Percentiles rank a stretch among this genome's conserved stretches.
These are phyloP conservation scores for Rhopalosiphum padi DNA, from an alignment of 1,140 invertebrate genomes.

Conservation along the genomic window DNA sequence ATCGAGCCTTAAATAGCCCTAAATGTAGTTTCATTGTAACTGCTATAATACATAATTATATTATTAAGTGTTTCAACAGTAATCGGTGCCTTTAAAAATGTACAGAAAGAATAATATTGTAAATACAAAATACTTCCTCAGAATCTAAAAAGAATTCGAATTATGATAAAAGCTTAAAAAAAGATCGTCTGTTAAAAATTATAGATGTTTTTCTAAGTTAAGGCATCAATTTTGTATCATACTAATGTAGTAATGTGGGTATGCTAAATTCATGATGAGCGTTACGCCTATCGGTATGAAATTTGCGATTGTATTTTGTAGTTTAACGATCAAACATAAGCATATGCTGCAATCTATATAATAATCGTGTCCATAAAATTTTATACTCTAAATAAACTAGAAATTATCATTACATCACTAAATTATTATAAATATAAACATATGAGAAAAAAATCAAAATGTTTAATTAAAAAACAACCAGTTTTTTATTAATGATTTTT, in stretches of 20 bases:
- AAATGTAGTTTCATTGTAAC: too few relatives aligned
- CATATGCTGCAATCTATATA: not conserved
- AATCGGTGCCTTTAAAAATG: too few relatives aligned
- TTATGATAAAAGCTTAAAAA: not conserved
- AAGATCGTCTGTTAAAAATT: not conserved
- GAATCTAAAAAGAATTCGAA: not conserved
- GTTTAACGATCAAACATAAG: not conserved
- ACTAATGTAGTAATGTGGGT: not conserved
- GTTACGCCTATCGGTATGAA: not conserved
- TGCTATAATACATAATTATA: too few relatives aligned
- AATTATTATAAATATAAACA: not conserved
- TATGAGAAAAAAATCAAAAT: not conserved
- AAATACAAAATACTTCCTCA: not conserved
- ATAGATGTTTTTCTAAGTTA: not conserved
- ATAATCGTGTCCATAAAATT: not conserved
- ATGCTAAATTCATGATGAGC: not conserved
- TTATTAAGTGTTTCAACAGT: too few relatives aligned
- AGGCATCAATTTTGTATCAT: not conserved
- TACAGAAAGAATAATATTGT: too few relatives aligned
- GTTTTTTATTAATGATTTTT: not conserved
- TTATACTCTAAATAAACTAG: not conserved
- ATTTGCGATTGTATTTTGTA: not conserved
- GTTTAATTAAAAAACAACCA: not conserved
- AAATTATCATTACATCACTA: not conserved
- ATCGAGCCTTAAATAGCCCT: too few relatives aligned